phyloP scores from a whole-genome alignment of 2,888 invertebrate species.

The Athetis lepigone region DNA sequence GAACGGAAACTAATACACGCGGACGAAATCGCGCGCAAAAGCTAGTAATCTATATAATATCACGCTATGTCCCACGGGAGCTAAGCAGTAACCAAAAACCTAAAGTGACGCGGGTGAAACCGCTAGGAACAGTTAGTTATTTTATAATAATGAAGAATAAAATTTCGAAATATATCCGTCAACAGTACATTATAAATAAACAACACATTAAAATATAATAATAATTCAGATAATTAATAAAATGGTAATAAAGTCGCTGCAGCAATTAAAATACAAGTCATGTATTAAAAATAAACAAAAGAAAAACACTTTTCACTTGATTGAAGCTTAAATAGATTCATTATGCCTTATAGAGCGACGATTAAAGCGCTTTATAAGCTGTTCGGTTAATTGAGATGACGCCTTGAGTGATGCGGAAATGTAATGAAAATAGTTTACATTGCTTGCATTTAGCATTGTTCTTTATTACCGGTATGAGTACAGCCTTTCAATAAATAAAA shows the following conservation, averaged over 20 bases:
- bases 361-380: conserved; percentile 55
- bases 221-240: background rate
- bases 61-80: too few species aligned
- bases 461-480: conserved; percentile 20
- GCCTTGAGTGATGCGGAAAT: conserved; percentile 51
- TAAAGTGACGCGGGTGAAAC: too few species aligned
- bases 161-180: too few species aligned
- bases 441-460: conserved; percentile 37
- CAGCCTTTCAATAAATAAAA: too few species aligned
- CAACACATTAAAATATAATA: background rate
- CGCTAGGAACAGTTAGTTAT: too few species aligned
- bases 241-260: conserved; percentile 6
- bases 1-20: too few species aligned
- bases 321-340: conserved; percentile 51
- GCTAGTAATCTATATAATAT: too few species aligned
- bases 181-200: background rate
- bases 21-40: too few species aligned
- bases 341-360: conserved; percentile 48
- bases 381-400: conserved; percentile 50
- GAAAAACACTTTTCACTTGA: conserved; percentile 39
- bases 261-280: conserved; percentile 29
- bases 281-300: conserved; percentile 45
- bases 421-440: conserved; percentile 50
- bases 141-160: background rate
- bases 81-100: too few species aligned